phyloP scores from a whole-genome alignment of 2,888 invertebrate species.

The Cryptosula pallasiana region DNA sequence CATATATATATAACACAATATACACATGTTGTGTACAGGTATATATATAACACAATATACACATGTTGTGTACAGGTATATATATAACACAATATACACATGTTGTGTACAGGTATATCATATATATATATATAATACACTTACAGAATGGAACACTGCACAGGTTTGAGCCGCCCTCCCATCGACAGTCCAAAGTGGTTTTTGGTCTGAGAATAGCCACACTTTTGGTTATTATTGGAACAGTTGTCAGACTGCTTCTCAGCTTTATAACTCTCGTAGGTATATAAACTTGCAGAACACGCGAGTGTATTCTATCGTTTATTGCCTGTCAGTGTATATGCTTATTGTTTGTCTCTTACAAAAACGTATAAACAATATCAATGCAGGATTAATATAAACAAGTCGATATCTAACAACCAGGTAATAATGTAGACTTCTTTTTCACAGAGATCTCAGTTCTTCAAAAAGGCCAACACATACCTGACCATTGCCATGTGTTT shows the following conservation, averaged over 20 bases:
- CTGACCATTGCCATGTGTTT: neutral
- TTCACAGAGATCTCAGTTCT: constrained; percentile 2
- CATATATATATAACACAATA: too few relatives aligned
- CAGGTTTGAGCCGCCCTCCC: neutral
- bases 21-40: too few relatives aligned
- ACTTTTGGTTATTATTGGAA: neutral
- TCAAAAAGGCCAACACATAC: neutral
- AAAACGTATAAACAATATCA: too few relatives aligned
- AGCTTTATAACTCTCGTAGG: neutral
- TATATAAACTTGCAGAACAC: too few relatives aligned
- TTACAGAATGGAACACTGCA: neutral
- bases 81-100: too few relatives aligned
- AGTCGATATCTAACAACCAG: too few relatives aligned
- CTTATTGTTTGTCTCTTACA: too few relatives aligned
- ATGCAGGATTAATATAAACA: too few relatives aligned
- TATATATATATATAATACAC: neutral
- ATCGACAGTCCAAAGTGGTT: neutral
- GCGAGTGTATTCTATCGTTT: too few relatives aligned
- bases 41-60: too few relatives aligned
- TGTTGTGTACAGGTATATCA: neutral
- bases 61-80: too few relatives aligned
- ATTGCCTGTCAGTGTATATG: too few relatives aligned
- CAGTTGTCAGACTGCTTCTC: neutral
- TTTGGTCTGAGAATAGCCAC: neutral
- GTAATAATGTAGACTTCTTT: neutral